Evolutionary conservation across 2,113 vertebrate species (phyloP), one percentile per base, ranked within the genome.

Genomic region (Tychaedon coryphoeus): DNA sequence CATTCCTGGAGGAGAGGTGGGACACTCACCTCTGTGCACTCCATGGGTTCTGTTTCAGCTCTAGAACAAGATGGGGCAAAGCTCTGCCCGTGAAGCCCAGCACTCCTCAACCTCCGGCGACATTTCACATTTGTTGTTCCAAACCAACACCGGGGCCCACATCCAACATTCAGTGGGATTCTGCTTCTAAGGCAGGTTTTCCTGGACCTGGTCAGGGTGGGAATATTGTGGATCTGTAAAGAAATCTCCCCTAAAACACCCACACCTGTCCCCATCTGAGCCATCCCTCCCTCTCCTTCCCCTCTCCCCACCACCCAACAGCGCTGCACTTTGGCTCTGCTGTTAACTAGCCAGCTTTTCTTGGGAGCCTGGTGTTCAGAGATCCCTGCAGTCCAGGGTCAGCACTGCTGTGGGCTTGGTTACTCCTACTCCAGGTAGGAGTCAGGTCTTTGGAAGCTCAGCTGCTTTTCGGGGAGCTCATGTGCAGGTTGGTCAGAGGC

Each of bases 111-210:
- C 22, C 14, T 47, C 14, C 0, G 0, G 10, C 33, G 50, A 34
- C 2, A 0, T 81, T 85, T 47, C 34, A 10, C 2, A 4, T 78
- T 85, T 42, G 28, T 40, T 70, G 4, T 31, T n/a, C 22, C 33
- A n/a, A 50, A 47, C 25, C 13, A 45, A 8, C 8, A 2, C 0
- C 2, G 1, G 19, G 8, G 9, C 10, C 38, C 56, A 29, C 19
- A 62, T 34, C 25, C 50, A 50, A 0, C 10, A 6, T 34, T 61
- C 45, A 50, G 11, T 20, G 42, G 23, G 14, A 7, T 19, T 9
- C 24, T 79, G 22, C n/a, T 65, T 61, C 25, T 36, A 19, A 79
- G 6, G 19, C 67, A 26, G 15, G 6, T 72, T 23, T 36, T 10
- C 6, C 14, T 34, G 54, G 24, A 45, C 19, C 33, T n/a, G 24